Base-by-base conservation (phyloP, 2,113 vertebrate genomes). In the Corythoichthys haematopterus region DNA sequence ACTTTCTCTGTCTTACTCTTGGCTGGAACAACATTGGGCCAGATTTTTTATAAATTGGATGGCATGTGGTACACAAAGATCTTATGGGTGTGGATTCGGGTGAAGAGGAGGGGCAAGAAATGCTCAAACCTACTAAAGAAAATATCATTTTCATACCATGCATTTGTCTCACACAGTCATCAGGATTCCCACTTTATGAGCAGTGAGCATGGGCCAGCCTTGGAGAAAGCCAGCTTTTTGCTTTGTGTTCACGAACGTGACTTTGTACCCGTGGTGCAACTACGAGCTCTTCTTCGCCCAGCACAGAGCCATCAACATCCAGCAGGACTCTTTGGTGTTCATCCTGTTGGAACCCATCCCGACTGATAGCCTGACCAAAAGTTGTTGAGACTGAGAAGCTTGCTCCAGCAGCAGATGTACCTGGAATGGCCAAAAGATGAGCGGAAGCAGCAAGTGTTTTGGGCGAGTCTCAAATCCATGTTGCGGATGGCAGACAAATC, bases 391-490 rank as follows among this genome's bases (percentile, higher is more conserved):
- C 86, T 91, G 37, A 73, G 87, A 48, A 75, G 56, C 11, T 76
- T 28, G 20, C 20, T 28, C 20, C 20, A 28, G 20, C 20, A 28
- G 20, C 20, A 28, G 20, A 28, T 28, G 20, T 28, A 28, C 64
- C 77, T 97, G 52, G 92, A 94, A 81, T 96, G 94, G 94, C 94
- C 93, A 0, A 81, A 80, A 38, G 94, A 96, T 46, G 92, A 91
- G 59, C 85, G 76, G 70, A 95, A 95, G 75, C 92, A 45, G 9
- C 84, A 85, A 15, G 74, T 95, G 3, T 96, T 96, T 84, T 96
- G 94, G 94, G 83, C 90, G 33, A 95, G 92, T 61, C 67, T 96
- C 14, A 91, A 67, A 66, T 73, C 85, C 16, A 84, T 84, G 77
- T 68, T 91, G 35, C 77, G 69, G 1, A 53, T 58, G 81, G 83